A percentile compares a stretch with the other conserved stretches of the same genome.
phyloP scores from a whole-genome alignment of 2,888 invertebrate genomes.

The Pammene fasciana region DNA sequence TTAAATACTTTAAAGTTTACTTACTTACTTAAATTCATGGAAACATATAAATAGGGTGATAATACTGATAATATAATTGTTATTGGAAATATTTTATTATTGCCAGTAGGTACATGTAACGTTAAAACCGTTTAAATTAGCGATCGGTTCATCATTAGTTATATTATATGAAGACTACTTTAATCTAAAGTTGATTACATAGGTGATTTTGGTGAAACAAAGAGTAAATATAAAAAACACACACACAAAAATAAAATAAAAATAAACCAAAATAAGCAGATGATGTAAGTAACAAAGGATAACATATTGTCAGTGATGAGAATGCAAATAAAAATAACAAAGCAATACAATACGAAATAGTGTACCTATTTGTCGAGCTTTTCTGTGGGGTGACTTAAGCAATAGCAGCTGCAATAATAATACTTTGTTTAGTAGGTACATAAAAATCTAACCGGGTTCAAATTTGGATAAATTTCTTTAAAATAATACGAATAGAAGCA shows the following conservation, averaged over 20 bases:
- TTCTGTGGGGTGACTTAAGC: constrained; percentile 82
- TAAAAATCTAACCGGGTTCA: constrained; percentile 29
- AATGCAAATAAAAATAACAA: constrained; percentile 63
- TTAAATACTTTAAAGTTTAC: not conserved
- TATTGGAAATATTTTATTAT: no score
- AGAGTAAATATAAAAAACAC: constrained; percentile 7
- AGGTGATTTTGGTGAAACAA: constrained; percentile 13
- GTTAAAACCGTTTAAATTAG: no score
- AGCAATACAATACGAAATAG: constrained; percentile 70
- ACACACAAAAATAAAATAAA: constrained; percentile 44
- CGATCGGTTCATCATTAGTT: no score
- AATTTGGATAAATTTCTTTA: constrained; percentile 19
- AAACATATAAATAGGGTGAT: not conserved
- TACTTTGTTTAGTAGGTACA: constrained; percentile 67
- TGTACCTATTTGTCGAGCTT: constrained; percentile 80
- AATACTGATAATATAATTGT: not conserved
- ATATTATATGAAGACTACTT: not conserved
- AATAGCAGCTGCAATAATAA: constrained; percentile 82
- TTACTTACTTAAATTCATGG: constrained; percentile 19
- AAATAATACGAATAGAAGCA: constrained; percentile 18
- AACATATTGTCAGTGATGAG: constrained; percentile 46
- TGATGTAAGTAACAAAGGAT: constrained; percentile 40
- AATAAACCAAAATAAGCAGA: constrained; percentile 49
- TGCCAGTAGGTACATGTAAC: no score
- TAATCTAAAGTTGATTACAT: constrained; percentile 23